Evolutionary conservation across 2,113 vertebrate species (phyloP).

Genomic region (Mustela lutreola): DNA sequence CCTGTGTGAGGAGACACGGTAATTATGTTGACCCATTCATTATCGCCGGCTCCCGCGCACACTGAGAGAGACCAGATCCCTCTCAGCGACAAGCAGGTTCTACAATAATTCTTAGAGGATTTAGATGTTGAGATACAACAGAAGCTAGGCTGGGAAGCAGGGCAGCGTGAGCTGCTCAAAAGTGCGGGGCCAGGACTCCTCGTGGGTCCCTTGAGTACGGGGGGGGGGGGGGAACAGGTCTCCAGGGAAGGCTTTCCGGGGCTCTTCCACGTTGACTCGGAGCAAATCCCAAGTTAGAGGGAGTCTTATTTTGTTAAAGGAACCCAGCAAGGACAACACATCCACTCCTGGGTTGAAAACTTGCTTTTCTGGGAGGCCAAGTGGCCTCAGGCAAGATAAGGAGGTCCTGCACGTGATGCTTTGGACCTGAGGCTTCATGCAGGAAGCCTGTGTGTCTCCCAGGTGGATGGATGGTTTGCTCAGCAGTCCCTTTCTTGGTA

Average conservation of each 20-base stretch:
- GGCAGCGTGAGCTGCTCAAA: background rate
- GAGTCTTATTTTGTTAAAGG: background rate
- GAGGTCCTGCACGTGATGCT: too few species aligned
- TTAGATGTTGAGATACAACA: slow-evolving; percentile 71
- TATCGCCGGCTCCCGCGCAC: slow-evolving; percentile 75
- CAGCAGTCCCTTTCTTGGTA: too few species aligned
- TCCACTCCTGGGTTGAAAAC: background rate
- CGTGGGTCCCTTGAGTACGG: background rate
- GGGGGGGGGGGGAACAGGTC: background rate
- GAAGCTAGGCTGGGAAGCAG: background rate
- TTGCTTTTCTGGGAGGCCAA: background rate
- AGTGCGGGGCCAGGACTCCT: background rate
- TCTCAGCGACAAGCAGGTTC: slow-evolving; percentile 73
- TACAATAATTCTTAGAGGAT: slow-evolving; percentile 78
- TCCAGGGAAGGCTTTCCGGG: background rate
- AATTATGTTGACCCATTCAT: slow-evolving; percentile 87
- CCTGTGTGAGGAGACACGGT: slow-evolving; percentile 76
- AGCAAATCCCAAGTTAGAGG: background rate
- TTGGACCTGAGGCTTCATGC: background rate
- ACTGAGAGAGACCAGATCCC: slow-evolving; percentile 73
- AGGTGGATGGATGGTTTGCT: fast-evolving
- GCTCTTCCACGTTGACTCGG: background rate
- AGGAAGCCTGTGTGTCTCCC: too few species aligned
- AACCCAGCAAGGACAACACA: background rate
- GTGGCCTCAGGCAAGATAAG: background rate